phyloP scores from a whole-genome alignment of 2,888 invertebrate species.

The Opisthograptis luteolata region DNA sequence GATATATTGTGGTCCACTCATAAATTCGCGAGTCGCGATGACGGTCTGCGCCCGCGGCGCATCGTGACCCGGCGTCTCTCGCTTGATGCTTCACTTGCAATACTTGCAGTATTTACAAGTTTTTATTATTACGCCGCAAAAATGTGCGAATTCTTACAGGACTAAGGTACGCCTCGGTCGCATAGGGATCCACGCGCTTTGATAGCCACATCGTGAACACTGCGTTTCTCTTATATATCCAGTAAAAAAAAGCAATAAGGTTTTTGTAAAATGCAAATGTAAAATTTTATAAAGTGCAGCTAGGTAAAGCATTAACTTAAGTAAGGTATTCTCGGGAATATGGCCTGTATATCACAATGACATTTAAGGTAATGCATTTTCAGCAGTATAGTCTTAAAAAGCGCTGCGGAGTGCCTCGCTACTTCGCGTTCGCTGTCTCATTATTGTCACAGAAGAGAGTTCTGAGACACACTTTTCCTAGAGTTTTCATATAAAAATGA shows the following conservation, averaged over 20 bases:
- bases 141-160: constrained; percentile 75
- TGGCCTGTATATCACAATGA: constrained; percentile 47
- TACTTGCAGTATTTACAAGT: constrained; percentile 75
- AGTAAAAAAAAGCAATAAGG: constrained; percentile 36
- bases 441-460: constrained; percentile 57
- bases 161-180: constrained; percentile 62
- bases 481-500: constrained; percentile 47
- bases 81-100: no score
- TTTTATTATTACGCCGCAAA: constrained; percentile 78
- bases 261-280: constrained; percentile 44
- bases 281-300: constrained; percentile 32
- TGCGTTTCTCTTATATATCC: constrained; percentile 51
- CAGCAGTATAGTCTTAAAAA: constrained; percentile 50
- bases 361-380: constrained; percentile 56
- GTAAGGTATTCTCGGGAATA: constrained; percentile 35
- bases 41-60: constrained; percentile 70
- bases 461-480: constrained; percentile 46
- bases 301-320: constrained; percentile 13
- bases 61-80: constrained; percentile 76
- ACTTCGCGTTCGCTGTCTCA: constrained; percentile 58
- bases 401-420: constrained; percentile 50
- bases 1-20: constrained; percentile 64
- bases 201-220: constrained; percentile 72
- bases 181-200: constrained; percentile 78
- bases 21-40: constrained; percentile 76